These are phyloP conservation scores for Drosophila paramelanica DNA, from an alignment of 2,888 invertebrate species.

Conservation along the genomic window DNA sequence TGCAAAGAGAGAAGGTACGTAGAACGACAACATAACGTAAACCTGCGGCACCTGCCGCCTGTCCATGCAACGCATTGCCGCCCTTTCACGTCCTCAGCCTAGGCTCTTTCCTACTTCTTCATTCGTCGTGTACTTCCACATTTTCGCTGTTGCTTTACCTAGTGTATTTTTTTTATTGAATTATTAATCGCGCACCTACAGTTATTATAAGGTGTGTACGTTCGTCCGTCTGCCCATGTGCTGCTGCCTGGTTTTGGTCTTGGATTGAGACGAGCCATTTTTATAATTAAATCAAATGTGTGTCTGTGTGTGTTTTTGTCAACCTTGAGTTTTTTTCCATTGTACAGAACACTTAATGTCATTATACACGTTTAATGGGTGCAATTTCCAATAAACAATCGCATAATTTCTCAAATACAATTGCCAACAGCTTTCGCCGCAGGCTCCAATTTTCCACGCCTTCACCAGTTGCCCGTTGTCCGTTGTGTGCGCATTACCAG, in stretches of 20 bases:
- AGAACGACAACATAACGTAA: conserved; percentile 14
- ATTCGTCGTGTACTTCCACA: conserved; percentile 4
- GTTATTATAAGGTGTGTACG: conserved; percentile 35
- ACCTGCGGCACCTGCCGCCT: conserved; percentile 37
- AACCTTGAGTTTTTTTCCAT: conserved; percentile 8
- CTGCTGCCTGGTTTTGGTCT: conserved; percentile 17
- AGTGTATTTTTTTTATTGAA: conserved; percentile 24
- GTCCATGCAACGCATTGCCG: conserved; percentile 5
- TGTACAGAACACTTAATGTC: conserved; percentile 9
- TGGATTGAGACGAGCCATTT: conserved; percentile 8
- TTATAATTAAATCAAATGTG: conserved; percentile 19
- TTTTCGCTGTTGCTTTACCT: conserved; percentile 4
- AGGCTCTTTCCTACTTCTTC: not conserved
- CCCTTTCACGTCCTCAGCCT: not conserved
- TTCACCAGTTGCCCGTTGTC: not conserved
- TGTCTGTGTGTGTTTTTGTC: not conserved
- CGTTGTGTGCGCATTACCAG: not conserved
- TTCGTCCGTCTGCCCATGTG: conserved; percentile 3
- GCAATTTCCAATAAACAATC: conserved; percentile 25
- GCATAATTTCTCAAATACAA: conserved; percentile 38
- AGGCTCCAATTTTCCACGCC: not conserved
- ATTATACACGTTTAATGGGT: conserved; percentile 18
- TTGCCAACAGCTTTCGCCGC: conserved; percentile 31
- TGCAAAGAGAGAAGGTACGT: conserved; percentile 24
- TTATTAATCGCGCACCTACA: conserved; percentile 47